Evolutionary conservation across 2,797 vertebrate genomes (phyloP).

Genomic region (Mus spretus): DNA sequence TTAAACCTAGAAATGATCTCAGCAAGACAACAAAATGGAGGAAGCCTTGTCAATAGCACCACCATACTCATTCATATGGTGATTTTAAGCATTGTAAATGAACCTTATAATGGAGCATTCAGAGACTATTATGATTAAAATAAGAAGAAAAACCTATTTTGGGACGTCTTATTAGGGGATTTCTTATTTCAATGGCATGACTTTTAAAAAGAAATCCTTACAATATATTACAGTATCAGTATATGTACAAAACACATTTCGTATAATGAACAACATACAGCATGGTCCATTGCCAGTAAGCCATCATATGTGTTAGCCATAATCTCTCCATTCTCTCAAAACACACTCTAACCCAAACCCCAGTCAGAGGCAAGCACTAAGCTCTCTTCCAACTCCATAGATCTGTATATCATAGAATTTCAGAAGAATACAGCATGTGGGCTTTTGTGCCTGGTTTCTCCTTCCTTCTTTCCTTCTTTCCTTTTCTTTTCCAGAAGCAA

Average conservation of each 20-base stretch:
- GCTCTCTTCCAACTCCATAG: neutral
- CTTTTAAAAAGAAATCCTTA: conserved; percentile 38
- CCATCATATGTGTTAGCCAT: neutral
- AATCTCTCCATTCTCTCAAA: neutral
- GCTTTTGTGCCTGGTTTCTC: neutral
- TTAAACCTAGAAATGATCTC: neutral
- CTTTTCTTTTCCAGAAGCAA: conserved; percentile 69
- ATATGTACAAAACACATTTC: conserved; percentile 55
- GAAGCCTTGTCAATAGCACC: neutral
- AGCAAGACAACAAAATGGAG: neutral
- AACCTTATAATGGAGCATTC: conserved; percentile 64
- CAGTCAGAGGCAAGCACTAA: neutral
- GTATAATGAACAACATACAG: neutral
- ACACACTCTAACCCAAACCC: neutral
- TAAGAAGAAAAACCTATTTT: neutral
- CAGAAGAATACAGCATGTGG: neutral
- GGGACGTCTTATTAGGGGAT: neutral
- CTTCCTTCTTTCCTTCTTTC: neutral
- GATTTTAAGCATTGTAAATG: conserved; percentile 20
- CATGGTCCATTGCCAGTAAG: neutral
- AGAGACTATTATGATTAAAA: conserved; percentile 37
- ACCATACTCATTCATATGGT: neutral
- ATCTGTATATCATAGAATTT: conserved; percentile 10
- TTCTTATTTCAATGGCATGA: conserved; percentile 18
- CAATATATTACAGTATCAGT: conserved; percentile 10